Evolutionary conservation across 2,113 vertebrate species (phyloP).

Genomic region (Alosa alosa): DNA sequence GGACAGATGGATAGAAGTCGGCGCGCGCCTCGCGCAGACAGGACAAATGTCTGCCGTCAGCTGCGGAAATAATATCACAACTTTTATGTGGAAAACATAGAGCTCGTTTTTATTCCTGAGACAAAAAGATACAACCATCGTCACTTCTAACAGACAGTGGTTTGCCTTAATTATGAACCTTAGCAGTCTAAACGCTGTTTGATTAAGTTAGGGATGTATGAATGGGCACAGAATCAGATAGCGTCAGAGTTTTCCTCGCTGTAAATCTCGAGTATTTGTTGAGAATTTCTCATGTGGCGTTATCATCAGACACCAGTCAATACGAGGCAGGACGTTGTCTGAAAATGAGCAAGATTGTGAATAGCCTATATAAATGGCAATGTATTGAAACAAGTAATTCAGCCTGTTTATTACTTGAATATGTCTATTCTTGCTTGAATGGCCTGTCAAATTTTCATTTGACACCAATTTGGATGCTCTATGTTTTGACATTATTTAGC

Average conservation of each 20-base stretch:
- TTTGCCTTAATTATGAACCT: background rate
- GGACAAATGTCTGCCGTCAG: slow-evolving; percentile 8
- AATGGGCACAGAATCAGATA: background rate
- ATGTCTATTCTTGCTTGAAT: too few relatives aligned
- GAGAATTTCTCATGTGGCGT: too few relatives aligned
- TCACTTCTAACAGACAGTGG: background rate
- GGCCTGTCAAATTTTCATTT: too few relatives aligned
- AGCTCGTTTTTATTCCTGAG: background rate
- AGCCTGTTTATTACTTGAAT: too few relatives aligned
- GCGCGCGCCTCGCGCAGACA: slow-evolving; percentile 9
- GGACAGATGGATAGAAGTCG: slow-evolving; percentile 1
- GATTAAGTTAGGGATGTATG: background rate
- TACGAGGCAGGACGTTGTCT: background rate
- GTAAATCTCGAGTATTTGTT: background rate
- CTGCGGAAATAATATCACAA: background rate
- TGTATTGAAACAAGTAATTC: background rate
- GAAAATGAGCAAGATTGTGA: background rate
- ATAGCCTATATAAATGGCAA: background rate
- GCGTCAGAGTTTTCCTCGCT: background rate
- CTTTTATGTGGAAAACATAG: background rate
- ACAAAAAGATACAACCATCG: background rate
- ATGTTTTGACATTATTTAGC: too few relatives aligned
- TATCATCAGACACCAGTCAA: background rate
- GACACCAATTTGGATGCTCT: too few relatives aligned
- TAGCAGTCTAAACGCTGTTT: background rate